Percentiles rank a stretch among this genome's conserved stretches.
These are phyloP conservation scores for Corvus cornix DNA, from an alignment of 2,113 vertebrate genomes.

Conservation along the genomic window DNA sequence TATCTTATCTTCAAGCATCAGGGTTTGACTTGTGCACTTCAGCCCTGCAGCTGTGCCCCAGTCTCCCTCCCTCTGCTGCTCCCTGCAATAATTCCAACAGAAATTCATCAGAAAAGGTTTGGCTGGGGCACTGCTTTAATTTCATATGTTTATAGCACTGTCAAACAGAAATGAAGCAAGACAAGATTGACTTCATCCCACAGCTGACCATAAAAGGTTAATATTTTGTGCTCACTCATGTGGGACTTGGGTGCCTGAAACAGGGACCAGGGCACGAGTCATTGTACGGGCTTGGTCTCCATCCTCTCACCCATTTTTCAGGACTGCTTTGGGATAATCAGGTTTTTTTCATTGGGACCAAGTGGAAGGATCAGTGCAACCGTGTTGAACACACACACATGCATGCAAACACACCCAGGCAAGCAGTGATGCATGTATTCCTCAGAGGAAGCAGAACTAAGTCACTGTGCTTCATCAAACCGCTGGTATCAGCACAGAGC, in stretches of 20 bases:
- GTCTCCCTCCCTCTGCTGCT: neutral
- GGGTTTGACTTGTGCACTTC: neutral
- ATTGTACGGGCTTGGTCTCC: neutral
- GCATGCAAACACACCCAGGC: neutral
- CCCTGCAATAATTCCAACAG: constrained; percentile 9
- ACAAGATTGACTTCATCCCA: constrained; percentile 9
- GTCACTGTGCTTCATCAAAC: neutral
- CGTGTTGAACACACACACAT: neutral
- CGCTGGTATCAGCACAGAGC: constrained; percentile 3
- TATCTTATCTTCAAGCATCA: neutral
- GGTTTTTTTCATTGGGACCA: neutral
- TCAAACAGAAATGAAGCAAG: constrained; percentile 47
- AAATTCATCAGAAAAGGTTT: constrained; percentile 37
- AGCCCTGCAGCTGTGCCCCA: neutral
- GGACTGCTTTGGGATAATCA: neutral
- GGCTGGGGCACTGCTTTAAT: neutral
- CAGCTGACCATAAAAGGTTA: constrained; percentile 50
- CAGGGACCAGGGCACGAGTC: neutral
- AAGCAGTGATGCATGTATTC: neutral
- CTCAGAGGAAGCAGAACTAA: neutral
- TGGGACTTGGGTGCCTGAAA: constrained; percentile 1
- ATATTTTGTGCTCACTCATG: neutral
- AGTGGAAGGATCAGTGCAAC: neutral
- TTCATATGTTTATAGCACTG: constrained; percentile 38
- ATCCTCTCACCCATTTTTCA: neutral